Evolutionary conservation across 2,113 vertebrate species (phyloP), one percentile per base, ranked within the genome.

Genomic region (Eurystomus gularis): DNA sequence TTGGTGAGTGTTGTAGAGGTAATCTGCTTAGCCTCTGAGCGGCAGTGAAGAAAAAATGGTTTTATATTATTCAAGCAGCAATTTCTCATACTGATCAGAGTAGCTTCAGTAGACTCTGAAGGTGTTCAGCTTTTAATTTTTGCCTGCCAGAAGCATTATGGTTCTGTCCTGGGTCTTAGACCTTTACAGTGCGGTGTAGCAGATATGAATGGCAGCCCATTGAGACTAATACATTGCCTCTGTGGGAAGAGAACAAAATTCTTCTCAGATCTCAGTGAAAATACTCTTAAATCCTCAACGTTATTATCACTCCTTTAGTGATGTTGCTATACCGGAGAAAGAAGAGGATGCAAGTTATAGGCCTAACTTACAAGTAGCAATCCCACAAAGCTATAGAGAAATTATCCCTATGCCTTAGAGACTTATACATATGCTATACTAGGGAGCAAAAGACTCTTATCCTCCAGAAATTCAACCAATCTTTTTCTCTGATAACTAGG

Each of bases 11-110:
- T 26, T 91, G 35, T 9, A 70, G 61, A 60, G 33, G 77, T 71
- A 82, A 86, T 31, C 18, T 33, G 21, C 26, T 66, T 65, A 69
- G 48, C 6, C 35, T 84, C n/a, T 71, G 51, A 93, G 52, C 52
- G 87, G 48, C 57, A 85, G 66, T 72, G 54, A 31, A 76, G 65
- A 60, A 44, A n/a, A 91, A 81, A 82, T 10, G 54, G 44, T 44
- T 94, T 80, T 65, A 57, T 24, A 65, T 92, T 90, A 81, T 91
- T 94, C 33, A 75, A 94, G 25, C 39, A 88, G 29, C 24, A 91
- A 18, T 81, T 93, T 61, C 23, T 82, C 29, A 35, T 57, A 33
- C 10, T 87, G 84, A 75, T 79, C 42, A 78, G 33, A 61, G 7
- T 17, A 79, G 9, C 2, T 82, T 84, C 84, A 82, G 35, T 12